phyloP scores from a whole-genome alignment of 2,113 vertebrate genomes.

The Prinia subflava region DNA sequence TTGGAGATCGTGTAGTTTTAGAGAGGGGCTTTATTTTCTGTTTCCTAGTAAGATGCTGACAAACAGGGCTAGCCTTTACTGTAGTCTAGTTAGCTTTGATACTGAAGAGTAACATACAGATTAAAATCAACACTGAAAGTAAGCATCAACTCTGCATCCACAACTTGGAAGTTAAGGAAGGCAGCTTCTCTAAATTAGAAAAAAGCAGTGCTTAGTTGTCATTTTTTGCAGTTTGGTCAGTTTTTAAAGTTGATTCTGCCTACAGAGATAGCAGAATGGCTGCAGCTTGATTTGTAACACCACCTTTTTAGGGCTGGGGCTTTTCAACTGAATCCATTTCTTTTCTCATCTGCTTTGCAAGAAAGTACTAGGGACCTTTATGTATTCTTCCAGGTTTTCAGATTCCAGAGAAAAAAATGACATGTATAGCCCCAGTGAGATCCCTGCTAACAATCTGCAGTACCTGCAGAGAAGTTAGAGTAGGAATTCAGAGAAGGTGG shows the following conservation, averaged over 20 bases:
- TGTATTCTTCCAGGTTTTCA: neutral
- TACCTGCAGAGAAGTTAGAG: neutral
- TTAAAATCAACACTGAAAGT: neutral
- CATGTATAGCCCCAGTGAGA: neutral
- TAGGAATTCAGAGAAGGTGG: neutral
- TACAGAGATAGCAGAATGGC: neutral
- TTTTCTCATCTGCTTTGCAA: neutral
- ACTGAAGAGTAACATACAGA: neutral
- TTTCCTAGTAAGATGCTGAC: neutral
- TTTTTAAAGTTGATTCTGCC: neutral
- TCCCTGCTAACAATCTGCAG: neutral
- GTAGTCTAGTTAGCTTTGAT: neutral
- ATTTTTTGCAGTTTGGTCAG: neutral
- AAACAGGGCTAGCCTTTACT: neutral
- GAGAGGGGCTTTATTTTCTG: neutral
- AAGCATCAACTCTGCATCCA: neutral
- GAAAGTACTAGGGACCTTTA: neutral
- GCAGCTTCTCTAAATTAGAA: neutral
- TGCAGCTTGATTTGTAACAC: neutral
- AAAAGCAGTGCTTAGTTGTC: neutral
- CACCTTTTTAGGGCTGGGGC: neutral
- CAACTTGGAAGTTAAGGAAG: neutral
- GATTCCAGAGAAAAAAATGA: neutral
- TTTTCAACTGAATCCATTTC: neutral
- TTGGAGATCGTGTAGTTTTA: neutral